Conservation (phyloP, 2,113 vertebrate genomes). For the Rhynchopsitta pachyrhyncha region DNA sequence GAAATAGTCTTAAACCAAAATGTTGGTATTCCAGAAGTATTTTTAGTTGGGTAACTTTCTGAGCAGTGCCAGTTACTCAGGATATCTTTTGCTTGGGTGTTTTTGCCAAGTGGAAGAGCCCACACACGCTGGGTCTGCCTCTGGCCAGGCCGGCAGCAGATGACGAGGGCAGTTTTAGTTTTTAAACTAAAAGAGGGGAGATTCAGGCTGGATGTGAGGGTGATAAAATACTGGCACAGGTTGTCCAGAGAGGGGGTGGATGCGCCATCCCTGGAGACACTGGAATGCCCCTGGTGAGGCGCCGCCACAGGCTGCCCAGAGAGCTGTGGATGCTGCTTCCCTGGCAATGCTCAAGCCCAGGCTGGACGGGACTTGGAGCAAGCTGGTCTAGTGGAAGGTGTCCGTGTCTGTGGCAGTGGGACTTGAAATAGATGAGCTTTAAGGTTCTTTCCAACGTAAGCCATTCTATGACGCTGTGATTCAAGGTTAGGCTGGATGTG, state of each 20-base stretch:
- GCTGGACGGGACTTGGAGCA: neutral
- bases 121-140: rapidly evolving
- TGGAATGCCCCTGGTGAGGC: neutral
- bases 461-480: neutral
- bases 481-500: neutral
- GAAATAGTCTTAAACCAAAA: neutral
- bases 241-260: neutral
- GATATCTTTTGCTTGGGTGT: neutral
- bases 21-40: neutral
- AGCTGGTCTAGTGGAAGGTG: neutral
- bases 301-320: neutral
- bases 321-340: neutral
- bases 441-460: neutral
- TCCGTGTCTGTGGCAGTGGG: neutral
- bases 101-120: neutral
- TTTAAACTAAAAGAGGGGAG: neutral
- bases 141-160: rapidly evolving
- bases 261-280: neutral
- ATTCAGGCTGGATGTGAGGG: neutral
- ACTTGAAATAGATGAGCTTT: neutral
- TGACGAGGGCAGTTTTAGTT: neutral
- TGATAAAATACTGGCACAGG: neutral
- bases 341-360: neutral
- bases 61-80: neutral
- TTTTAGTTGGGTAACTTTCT: neutral